Conservation (phyloP, 2,797 vertebrate species). For the Uromys caudimaculatus region DNA sequence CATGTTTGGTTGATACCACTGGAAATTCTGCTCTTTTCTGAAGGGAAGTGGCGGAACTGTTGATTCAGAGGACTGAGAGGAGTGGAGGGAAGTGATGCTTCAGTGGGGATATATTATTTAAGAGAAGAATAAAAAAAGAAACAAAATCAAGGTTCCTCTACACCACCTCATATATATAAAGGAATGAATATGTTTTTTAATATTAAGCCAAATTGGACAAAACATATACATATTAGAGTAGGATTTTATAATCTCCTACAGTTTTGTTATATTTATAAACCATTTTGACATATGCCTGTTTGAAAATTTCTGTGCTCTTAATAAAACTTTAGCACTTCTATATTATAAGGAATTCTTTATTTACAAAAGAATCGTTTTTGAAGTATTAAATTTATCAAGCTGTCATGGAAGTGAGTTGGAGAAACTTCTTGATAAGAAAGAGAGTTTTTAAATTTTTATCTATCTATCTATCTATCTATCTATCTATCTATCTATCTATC, state of each 20-base stretch:
- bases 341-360: constrained; percentile 1
- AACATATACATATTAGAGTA: neutral
- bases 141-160: neutral
- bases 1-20: neutral
- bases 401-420: neutral
- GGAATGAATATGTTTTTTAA: neutral
- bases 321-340: neutral
- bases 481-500: no score
- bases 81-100: neutral
- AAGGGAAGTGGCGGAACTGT: neutral
- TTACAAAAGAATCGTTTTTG: neutral
- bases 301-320: constrained; percentile 10
- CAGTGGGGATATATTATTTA: neutral
- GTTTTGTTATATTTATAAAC: neutral
- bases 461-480: no score
- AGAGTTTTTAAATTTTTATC: neutral
- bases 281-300: neutral
- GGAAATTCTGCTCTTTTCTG: neutral
- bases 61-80: neutral
- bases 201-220: neutral
- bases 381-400: neutral
- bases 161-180: neutral
- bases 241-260: neutral
- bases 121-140: neutral
- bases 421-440: constrained; percentile 43